These are phyloP conservation scores for Rapana venosa DNA, from an alignment of 2,888 invertebrate species.

Conservation along the genomic window DNA sequence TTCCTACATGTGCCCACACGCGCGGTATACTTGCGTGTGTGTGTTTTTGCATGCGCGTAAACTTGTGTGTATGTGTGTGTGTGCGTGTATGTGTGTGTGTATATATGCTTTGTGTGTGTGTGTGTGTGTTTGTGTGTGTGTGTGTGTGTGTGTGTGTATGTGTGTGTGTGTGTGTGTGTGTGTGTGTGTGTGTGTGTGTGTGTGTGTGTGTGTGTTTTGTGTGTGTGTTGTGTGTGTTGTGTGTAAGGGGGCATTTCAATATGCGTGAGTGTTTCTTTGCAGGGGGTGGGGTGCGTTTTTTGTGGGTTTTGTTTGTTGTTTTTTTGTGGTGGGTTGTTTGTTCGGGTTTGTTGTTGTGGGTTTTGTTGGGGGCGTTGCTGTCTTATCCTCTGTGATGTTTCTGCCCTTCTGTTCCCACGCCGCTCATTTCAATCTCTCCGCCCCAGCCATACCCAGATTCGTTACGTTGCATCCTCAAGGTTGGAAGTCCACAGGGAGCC, in stretches of 20 bases:
- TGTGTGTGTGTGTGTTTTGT: not conserved
- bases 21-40: not conserved
- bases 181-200: not conserved
- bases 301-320: not conserved
- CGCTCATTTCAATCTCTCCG: too few species aligned
- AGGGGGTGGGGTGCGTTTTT: not conserved
- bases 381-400: too few species aligned
- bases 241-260: not conserved
- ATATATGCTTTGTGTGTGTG: not conserved
- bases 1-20: too few species aligned
- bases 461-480: too few species aligned
- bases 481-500: too few species aligned
- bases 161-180: not conserved
- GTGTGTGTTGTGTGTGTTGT: not conserved
- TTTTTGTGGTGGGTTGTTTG: not conserved
- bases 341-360: not conserved
- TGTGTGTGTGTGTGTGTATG: not conserved
- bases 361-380: not conserved
- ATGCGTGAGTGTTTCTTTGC: too few species aligned
- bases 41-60: not conserved
- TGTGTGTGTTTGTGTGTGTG: not conserved
- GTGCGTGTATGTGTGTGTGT: not conserved
- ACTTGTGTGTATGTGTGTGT: not conserved
- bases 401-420: too few species aligned
- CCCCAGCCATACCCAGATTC: too few species aligned